These are phyloP conservation scores for Furcula furcula DNA, from an alignment of 2,888 invertebrate species.

Conservation along the genomic window DNA sequence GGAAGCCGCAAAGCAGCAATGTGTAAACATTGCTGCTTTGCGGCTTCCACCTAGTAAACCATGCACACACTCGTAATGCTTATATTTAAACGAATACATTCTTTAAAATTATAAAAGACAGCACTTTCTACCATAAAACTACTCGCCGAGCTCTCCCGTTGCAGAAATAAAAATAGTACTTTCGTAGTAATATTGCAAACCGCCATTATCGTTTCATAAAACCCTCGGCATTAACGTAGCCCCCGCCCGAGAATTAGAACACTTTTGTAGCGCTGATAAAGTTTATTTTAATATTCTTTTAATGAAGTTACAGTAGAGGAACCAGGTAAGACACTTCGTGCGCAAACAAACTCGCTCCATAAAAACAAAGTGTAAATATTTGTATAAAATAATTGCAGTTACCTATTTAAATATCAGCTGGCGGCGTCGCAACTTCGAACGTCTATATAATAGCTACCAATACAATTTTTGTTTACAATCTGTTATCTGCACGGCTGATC, in stretches of 20 bases:
- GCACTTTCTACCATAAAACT: background rate
- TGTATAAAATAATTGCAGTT: slow-evolving; percentile 14
- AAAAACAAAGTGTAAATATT: slow-evolving; percentile 9
- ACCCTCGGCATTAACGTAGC: slow-evolving; percentile 29
- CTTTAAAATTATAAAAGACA: too few relatives aligned
- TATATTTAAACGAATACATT: too few relatives aligned
- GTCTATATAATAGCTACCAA: too few relatives aligned
- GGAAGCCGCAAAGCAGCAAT: too few relatives aligned
- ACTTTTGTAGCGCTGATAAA: slow-evolving; percentile 49
- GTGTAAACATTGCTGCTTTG: too few relatives aligned
- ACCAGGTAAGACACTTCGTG: slow-evolving; percentile 49
- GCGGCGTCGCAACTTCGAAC: slow-evolving; percentile 1
- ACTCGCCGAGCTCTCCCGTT: background rate
- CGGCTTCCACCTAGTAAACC: too few relatives aligned
- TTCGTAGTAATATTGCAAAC: slow-evolving; percentile 35
- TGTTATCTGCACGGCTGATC: too few relatives aligned
- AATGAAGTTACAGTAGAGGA: slow-evolving; percentile 58
- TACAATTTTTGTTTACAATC: too few relatives aligned
- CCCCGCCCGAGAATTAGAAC: slow-evolving; percentile 34
- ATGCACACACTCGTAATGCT: too few relatives aligned
- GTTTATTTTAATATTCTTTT: slow-evolving; percentile 68
- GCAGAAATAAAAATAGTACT: slow-evolving; percentile 21
- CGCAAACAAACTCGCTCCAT: slow-evolving; percentile 41
- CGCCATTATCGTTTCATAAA: slow-evolving; percentile 45
- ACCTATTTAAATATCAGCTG: slow-evolving; percentile 11